phyloP scores from a whole-genome alignment of 2,888 invertebrate species.

The Lapara coniferarum region DNA sequence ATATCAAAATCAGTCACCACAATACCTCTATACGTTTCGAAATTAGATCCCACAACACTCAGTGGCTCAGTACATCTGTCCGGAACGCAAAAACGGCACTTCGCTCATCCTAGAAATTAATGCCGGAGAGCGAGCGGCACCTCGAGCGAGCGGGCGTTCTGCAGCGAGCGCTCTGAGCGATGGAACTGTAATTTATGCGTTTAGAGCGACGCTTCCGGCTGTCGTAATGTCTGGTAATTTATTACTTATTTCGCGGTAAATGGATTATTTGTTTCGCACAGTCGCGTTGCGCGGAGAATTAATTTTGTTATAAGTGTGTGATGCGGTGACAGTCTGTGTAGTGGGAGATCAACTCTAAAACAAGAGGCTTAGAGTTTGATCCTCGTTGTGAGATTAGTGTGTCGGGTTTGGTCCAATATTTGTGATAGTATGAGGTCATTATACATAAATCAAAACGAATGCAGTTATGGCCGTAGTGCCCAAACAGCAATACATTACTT shows the following conservation, averaged over 20 bases:
- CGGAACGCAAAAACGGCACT: constrained; percentile 47
- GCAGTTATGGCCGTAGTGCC: too few relatives aligned
- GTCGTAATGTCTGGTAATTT: constrained; percentile 10
- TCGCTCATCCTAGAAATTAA: constrained; percentile 50
- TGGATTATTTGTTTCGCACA: constrained; percentile 7
- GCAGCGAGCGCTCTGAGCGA: background rate
- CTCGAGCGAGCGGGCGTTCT: constrained; percentile 36
- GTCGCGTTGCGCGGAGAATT: background rate
- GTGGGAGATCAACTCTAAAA: too few relatives aligned
- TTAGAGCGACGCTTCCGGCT: constrained; percentile 19
- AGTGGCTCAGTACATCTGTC: constrained; percentile 26
- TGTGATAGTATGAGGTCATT: too few relatives aligned
- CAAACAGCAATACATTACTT: too few relatives aligned
- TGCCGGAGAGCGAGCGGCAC: constrained; percentile 43
- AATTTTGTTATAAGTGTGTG: background rate
- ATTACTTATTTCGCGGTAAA: constrained; percentile 16
- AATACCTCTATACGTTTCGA: background rate
- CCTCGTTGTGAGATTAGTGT: too few relatives aligned
- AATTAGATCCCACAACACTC: constrained; percentile 23
- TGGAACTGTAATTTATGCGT: constrained; percentile 23
- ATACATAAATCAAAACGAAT: too few relatives aligned
- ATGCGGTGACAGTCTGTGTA: too few relatives aligned
- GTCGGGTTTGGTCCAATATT: too few relatives aligned
- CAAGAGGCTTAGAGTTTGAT: too few relatives aligned
- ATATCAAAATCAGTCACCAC: background rate